These are phyloP conservation scores for Numenius phaeopus DNA, from an alignment of 2,797 vertebrate species.

Conservation along the genomic window DNA sequence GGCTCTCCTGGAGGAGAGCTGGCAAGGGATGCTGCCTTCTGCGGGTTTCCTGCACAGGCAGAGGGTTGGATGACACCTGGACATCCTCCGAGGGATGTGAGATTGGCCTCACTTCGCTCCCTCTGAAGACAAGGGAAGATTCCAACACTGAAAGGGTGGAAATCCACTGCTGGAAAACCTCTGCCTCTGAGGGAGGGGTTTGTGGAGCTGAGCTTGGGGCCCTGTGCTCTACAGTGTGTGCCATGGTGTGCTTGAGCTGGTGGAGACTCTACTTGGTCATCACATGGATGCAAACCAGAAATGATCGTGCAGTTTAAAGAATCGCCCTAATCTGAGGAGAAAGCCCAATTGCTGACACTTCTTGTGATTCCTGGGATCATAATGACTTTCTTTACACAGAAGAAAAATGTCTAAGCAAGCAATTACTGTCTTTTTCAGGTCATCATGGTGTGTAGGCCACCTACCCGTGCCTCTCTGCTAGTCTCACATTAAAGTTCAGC, in stretches of 20 bases:
- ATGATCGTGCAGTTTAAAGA: background rate
- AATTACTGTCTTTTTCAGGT: background rate
- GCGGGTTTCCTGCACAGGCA: background rate
- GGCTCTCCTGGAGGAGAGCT: background rate
- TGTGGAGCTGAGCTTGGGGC: background rate
- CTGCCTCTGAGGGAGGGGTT: background rate
- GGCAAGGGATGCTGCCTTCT: background rate
- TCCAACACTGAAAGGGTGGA: background rate
- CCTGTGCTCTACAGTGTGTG: fast-evolving
- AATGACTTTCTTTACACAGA: background rate
- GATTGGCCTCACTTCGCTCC: background rate
- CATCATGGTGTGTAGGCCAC: fast-evolving
- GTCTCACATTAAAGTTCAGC: background rate
- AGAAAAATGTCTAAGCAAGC: background rate
- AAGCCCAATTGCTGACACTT: background rate
- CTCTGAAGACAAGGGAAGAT: background rate
- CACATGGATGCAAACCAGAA: background rate
- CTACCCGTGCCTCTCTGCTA: background rate
- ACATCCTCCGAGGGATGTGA: background rate
- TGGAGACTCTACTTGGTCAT: background rate
- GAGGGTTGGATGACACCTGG: background rate
- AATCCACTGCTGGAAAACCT: background rate
- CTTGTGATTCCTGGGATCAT: background rate
- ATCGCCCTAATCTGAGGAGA: background rate
- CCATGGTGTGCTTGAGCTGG: fast-evolving